These are phyloP conservation scores for Epinotia bilunana DNA, from an alignment of 2,888 invertebrate genomes.

Conservation along the genomic window DNA sequence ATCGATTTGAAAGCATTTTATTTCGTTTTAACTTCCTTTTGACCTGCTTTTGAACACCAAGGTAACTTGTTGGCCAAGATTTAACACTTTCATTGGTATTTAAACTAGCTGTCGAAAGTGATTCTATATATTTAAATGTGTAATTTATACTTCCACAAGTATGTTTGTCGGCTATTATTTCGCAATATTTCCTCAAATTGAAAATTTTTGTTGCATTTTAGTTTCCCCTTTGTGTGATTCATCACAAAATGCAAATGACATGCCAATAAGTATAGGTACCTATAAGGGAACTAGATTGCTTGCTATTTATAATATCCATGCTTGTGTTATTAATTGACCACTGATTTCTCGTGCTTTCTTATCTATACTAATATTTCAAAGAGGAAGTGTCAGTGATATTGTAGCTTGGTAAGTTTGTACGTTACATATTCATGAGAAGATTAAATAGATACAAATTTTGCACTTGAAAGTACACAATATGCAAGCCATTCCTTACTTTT, in stretches of 20 bases:
- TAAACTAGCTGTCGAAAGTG: constrained; percentile 2
- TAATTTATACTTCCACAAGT: neutral
- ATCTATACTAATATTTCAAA: no score
- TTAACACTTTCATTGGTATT: neutral
- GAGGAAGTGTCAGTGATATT: no score
- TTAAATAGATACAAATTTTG: no score
- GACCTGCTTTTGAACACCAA: constrained; percentile 34
- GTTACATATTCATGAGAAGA: no score
- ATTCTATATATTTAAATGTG: neutral
- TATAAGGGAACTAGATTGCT: no score
- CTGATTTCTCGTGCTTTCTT: no score
- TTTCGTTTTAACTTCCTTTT: constrained; percentile 26
- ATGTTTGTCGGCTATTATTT: neutral
- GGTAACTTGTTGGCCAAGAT: constrained; percentile 8
- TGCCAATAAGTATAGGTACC: neutral
- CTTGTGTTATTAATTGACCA: no score
- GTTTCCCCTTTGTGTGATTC: neutral
- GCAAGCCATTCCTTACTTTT: no score
- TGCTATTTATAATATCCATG: no score
- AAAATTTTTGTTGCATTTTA: neutral
- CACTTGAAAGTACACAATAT: no score
- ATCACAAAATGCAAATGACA: neutral
- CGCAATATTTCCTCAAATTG: constrained; percentile 14
- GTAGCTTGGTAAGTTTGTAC: no score
- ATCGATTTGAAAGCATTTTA: constrained; percentile 30